phyloP scores from a whole-genome alignment of 2,797 vertebrate genomes.

The Rhinoraja longicauda region DNA sequence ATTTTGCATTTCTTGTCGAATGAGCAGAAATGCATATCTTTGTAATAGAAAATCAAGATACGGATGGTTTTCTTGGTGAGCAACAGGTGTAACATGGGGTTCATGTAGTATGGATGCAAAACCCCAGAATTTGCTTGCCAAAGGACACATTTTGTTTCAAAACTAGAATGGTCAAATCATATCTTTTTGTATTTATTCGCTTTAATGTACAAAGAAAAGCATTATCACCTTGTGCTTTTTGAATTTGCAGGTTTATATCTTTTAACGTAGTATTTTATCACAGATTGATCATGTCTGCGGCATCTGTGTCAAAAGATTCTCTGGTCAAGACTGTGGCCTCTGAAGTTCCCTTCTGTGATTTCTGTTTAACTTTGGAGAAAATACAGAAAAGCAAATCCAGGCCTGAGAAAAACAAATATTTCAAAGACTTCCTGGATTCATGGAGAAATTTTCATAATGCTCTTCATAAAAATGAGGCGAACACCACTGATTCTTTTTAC shows the following conservation, averaged over 20 bases:
- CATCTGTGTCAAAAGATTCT: conserved; percentile 47
- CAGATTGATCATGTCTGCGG: conserved; percentile 52
- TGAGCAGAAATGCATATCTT: too few relatives aligned
- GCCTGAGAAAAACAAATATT: conserved; percentile 73
- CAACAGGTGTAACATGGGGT: too few relatives aligned
- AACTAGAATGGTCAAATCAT: neutral
- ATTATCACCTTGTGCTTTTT: neutral
- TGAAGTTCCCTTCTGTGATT: conserved; percentile 79
- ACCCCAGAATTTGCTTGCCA: too few relatives aligned
- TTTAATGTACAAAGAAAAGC: neutral
- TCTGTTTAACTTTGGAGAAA: conserved; percentile 80
- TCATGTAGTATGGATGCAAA: too few relatives aligned
- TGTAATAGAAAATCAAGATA: too few relatives aligned
- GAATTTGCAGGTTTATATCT: conserved; percentile 15
- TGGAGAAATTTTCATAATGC: conserved; percentile 86
- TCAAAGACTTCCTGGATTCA: conserved; percentile 78
- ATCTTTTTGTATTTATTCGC: neutral
- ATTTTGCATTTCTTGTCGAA: too few relatives aligned
- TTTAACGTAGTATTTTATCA: neutral
- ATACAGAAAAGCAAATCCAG: conserved; percentile 81
- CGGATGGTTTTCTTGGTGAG: too few relatives aligned
- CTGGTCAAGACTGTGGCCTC: conserved; percentile 65
- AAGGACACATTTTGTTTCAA: neutral
- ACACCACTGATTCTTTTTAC: conserved; percentile 85
- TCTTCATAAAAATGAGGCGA: conserved; percentile 72